Conservation (phyloP, 2,888 invertebrate genomes). For the Lasiommata megera region DNA sequence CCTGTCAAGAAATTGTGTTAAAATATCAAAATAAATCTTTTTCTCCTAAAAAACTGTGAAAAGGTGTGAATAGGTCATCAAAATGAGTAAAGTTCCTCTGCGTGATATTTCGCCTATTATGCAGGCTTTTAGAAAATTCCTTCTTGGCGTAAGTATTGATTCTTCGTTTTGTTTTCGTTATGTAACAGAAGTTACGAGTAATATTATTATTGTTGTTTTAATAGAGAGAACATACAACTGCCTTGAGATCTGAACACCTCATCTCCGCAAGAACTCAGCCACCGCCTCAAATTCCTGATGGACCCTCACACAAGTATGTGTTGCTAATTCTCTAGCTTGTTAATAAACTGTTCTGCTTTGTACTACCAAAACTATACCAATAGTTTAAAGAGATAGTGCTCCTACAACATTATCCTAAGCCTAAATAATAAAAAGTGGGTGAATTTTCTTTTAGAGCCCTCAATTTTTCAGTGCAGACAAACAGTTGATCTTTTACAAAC, state of each 20-base stretch:
- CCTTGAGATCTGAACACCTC: slow-evolving; percentile 85
- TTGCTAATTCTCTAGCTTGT: background rate
- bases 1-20: background rate
- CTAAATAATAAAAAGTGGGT: too few relatives aligned
- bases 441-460: too few relatives aligned
- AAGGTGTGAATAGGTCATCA: slow-evolving; percentile 20
- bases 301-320: slow-evolving; percentile 85
- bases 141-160: slow-evolving; percentile 82
- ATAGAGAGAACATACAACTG: slow-evolving; percentile 82
- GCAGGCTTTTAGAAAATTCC: slow-evolving; percentile 83
- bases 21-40: background rate
- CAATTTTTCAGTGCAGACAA: too few relatives aligned
- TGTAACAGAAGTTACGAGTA: too few relatives aligned
- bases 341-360: too few relatives aligned
- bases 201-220: too few relatives aligned
- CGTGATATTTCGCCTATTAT: slow-evolving; percentile 85
- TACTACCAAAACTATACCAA: too few relatives aligned
- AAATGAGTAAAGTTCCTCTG: slow-evolving; percentile 72
- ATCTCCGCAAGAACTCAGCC: slow-evolving; percentile 90
- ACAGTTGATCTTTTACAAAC: too few relatives aligned
- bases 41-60: background rate
- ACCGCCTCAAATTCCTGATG: slow-evolving; percentile 90
- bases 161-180: slow-evolving; percentile 33
- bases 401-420: too few relatives aligned
- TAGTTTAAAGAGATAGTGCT: too few relatives aligned